A percentile compares a stretch with the other conserved stretches of the same genome.
phyloP scores from a whole-genome alignment of 2,888 invertebrate genomes.

The Stenolophus ochropezus region DNA sequence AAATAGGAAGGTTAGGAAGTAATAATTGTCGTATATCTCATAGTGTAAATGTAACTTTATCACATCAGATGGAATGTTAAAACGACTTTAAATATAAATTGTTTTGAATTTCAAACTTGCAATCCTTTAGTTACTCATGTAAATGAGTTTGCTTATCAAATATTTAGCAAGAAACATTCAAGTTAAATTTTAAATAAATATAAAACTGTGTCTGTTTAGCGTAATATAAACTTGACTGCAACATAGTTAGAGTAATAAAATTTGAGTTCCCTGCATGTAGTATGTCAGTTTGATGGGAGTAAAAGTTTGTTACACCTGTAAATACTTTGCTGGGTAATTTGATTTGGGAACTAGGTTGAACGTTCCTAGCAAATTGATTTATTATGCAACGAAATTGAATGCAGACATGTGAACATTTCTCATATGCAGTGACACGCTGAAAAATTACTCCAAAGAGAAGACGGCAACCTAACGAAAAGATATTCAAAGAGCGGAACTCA shows the following conservation, averaged over 20 bases:
- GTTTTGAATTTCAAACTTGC: no score
- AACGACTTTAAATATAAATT: no score
- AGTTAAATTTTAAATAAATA: neutral
- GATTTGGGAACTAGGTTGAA: neutral
- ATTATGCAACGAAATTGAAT: neutral
- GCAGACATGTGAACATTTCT: neutral
- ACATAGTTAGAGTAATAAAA: neutral
- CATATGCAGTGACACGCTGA: neutral
- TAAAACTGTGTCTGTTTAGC: neutral
- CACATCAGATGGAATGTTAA: no score
- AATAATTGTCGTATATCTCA: no score
- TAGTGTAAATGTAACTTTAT: no score
- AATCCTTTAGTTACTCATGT: neutral
- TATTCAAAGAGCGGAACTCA: slow-evolving; percentile 1
- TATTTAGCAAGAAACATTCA: neutral
- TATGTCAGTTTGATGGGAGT: neutral
- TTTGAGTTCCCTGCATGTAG: neutral
- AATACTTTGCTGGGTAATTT: neutral
- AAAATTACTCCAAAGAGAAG: neutral
- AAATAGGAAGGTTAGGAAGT: no score
- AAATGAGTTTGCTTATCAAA: neutral
- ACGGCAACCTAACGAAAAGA: neutral
- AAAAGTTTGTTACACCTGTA: neutral
- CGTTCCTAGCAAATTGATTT: neutral
- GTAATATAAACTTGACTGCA: neutral